Evolutionary conservation across 2,797 vertebrate species (phyloP).

Genomic region (Kryptolebias ocellatus): DNA sequence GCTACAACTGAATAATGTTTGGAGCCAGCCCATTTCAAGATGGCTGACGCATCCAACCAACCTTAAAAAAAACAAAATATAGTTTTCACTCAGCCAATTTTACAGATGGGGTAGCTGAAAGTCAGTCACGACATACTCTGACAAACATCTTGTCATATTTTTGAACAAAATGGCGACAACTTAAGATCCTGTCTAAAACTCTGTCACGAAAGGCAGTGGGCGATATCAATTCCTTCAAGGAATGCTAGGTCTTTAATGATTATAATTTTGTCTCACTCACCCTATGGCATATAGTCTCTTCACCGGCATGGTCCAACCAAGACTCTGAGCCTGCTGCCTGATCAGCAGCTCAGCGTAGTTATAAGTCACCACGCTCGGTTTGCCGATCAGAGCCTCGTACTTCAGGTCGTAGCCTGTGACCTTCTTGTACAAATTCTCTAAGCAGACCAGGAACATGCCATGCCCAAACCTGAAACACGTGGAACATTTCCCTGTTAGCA

Average conservation of each 20-base stretch:
- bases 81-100: no score
- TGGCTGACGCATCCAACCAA: no score
- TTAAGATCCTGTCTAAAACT: no score
- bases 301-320: slow-evolving; percentile 88
- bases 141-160: no score
- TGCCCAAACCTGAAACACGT: slow-evolving; percentile 89
- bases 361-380: slow-evolving; percentile 94
- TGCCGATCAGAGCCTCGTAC: slow-evolving; percentile 92
- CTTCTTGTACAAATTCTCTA: slow-evolving; percentile 94
- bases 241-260: background rate
- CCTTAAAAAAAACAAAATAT: no score
- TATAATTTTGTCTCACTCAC: slow-evolving; percentile 75
- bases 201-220: no score
- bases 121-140: no score
- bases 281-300: slow-evolving; percentile 92
- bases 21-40: no score
- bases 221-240: no score
- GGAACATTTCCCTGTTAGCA: background rate
- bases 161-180: no score
- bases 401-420: slow-evolving; percentile 90
- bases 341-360: slow-evolving; percentile 90
- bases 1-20: no score
- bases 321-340: slow-evolving; percentile 84
- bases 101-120: no score
- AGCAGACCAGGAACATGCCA: slow-evolving; percentile 92